A percentile compares a stretch with the other conserved stretches of the same genome.
Conservation (phyloP, 2,113 vertebrate species). For the Coreoperca whiteheadi region DNA sequence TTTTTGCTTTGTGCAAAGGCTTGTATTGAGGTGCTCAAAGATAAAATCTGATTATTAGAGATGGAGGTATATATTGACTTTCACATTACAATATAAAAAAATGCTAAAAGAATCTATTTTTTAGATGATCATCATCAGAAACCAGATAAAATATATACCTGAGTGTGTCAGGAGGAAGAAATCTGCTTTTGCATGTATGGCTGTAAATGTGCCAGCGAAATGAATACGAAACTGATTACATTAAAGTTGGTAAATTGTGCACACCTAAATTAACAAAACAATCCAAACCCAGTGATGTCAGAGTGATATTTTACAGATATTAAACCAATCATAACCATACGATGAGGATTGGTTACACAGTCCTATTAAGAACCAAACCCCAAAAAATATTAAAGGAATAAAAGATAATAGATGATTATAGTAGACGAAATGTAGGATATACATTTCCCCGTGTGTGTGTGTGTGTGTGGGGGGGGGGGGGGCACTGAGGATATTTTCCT, state of each 20-base stretch:
- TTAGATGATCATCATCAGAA: not conserved
- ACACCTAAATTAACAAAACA: not conserved
- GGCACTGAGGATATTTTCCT: not conserved
- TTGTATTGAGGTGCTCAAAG: not conserved
- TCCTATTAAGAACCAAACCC: not conserved
- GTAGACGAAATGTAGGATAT: not conserved
- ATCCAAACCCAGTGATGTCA: not conserved
- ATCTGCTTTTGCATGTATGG: not conserved
- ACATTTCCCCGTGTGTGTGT: no score
- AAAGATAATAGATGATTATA: not conserved
- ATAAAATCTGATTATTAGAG: not conserved
- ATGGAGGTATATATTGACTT: not conserved
- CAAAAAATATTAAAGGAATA: not conserved
- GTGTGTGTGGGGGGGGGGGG: not conserved
- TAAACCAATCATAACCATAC: not conserved
- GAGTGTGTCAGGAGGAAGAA: not conserved
- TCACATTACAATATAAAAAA: not conserved
- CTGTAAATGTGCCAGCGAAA: not conserved
- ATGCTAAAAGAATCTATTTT: not conserved
- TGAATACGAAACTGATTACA: not conserved
- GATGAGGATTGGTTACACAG: not conserved
- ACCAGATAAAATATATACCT: not conserved
- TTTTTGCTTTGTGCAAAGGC: not conserved
- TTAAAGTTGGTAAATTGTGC: not conserved
- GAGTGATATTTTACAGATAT: not conserved